Evolutionary conservation across 2,888 invertebrate species (phyloP).

Genomic region (Volucella bombylans): DNA sequence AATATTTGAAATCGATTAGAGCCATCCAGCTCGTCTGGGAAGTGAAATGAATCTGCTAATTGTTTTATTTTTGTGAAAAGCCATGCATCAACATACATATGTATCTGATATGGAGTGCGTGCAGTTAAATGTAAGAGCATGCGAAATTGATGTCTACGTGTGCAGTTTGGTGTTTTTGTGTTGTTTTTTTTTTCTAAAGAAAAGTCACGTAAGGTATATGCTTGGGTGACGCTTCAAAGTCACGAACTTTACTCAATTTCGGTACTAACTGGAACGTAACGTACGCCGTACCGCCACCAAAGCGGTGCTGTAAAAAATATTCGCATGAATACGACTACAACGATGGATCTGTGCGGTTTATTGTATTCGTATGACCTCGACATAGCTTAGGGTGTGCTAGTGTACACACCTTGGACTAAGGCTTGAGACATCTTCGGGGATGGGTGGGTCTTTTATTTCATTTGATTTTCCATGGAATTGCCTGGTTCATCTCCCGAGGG

Average conservation of each 20-base stretch:
- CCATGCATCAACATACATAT: background rate
- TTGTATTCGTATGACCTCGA: constrained; percentile 33
- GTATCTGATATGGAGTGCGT: background rate
- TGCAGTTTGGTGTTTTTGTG: constrained; percentile 17
- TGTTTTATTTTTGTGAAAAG: background rate
- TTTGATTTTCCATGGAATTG: constrained; percentile 1
- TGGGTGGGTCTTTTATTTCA: constrained; percentile 8
- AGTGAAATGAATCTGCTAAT: constrained; percentile 5
- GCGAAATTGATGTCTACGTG: constrained; percentile 52
- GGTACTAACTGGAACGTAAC: constrained; percentile 35
- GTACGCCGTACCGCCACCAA: background rate
- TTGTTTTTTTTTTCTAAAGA: constrained; percentile 22
- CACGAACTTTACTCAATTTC: constrained; percentile 58
- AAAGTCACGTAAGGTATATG: constrained; percentile 56
- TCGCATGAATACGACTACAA: constrained; percentile 12
- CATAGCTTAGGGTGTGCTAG: background rate
- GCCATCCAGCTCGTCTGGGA: background rate
- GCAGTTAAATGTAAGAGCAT: constrained; percentile 13
- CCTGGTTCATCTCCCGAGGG: background rate
- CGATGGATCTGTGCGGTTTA: constrained; percentile 12
- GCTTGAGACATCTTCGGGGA: constrained; percentile 19
- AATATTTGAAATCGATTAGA: constrained; percentile 41
- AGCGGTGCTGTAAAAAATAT: constrained; percentile 39
- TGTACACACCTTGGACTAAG: constrained; percentile 7
- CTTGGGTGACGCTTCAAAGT: constrained; percentile 56